Evolutionary conservation across 2,113 vertebrate species (phyloP).

Genomic region (Sminthopsis crassicaudata): DNA sequence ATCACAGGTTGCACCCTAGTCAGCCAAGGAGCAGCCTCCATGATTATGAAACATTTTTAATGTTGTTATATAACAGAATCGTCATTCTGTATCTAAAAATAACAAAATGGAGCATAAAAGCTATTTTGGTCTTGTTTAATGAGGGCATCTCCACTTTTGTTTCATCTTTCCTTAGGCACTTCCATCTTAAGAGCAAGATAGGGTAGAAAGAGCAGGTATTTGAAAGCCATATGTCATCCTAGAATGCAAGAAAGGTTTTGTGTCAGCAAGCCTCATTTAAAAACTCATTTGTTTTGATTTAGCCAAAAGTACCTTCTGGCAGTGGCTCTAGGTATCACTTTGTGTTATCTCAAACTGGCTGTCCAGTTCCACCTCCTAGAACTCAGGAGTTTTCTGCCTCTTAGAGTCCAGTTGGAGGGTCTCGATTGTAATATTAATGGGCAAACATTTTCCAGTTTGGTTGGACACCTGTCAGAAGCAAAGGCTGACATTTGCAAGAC

Average conservation of each 20-base stretch:
- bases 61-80: constrained; percentile 78
- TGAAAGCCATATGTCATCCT: background rate
- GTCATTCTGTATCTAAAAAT: constrained; percentile 81
- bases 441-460: rapidly evolving
- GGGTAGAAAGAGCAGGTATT: background rate
- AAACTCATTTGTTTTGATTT: background rate
- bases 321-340: rapidly evolving
- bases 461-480: constrained; percentile 25
- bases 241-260: background rate
- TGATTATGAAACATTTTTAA: background rate
- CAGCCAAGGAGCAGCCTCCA: constrained; percentile 40
- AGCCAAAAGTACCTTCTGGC: background rate
- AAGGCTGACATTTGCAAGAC: constrained; percentile 56
- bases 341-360: background rate
- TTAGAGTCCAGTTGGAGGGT: rapidly evolving
- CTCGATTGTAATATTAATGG: rapidly evolving
- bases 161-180: constrained; percentile 68
- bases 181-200: constrained; percentile 20
- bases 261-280: background rate
- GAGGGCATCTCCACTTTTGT: constrained; percentile 82
- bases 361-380: too few species aligned
- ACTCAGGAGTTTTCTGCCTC: rapidly evolving
- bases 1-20: background rate
- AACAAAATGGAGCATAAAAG: constrained; percentile 81
- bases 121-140: constrained; percentile 84